Evolutionary conservation across 1,140 invertebrate genomes (phyloP), one percentile per base, ranked within the genome.

Genomic region (Calliphora vicina): DNA sequence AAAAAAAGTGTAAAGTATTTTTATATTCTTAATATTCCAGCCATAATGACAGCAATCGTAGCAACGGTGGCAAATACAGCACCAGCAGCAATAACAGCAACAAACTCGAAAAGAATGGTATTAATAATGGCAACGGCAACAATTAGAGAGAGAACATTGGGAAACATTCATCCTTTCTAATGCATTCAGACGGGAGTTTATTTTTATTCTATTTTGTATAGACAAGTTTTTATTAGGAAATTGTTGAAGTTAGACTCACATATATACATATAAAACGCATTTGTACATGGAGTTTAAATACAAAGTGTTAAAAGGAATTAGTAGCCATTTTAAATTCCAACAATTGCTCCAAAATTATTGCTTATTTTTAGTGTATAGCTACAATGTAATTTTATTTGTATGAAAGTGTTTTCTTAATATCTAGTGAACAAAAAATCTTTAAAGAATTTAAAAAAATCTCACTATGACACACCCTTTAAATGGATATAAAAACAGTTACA

Each of bases 1-100:
- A 78, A 78, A n/a, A n/a, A 78, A 78, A 78, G 74, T 43, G 74
- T 43, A 78, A 78, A 45, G 35, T 43, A 78, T 78, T 78, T 78
- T 78, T 78, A 78, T 78, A 20, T 78, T n/a, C 74, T 43, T 43
- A 78, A 78, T 78, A 78, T 78, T 42, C 35, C 35, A 23, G 15
- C 73, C 20, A 43, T 23, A 78, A 78, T 23, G n/a, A 42, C 27
- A 10, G 29, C 15, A 42, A 76, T 25, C 4, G 17, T 76, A 35
- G 4, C n/a, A n/a, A n/a, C n/a, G n/a, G n/a, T 57, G 4, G 6
- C 20, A 67, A 23, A 5, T 23, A 23, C 17, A 67, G 10, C 9
- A 67, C 2, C 61, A 67, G 20, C 6, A 23, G 20, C 61, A 67
- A 67, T 23, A 67, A 67, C n/a, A 67, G 50, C 50, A 61, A 61